Evolutionary conservation across 2,797 vertebrate genomes (phyloP), one percentile per base, ranked within the genome.

Genomic region (Myotis vivesi): DNA sequence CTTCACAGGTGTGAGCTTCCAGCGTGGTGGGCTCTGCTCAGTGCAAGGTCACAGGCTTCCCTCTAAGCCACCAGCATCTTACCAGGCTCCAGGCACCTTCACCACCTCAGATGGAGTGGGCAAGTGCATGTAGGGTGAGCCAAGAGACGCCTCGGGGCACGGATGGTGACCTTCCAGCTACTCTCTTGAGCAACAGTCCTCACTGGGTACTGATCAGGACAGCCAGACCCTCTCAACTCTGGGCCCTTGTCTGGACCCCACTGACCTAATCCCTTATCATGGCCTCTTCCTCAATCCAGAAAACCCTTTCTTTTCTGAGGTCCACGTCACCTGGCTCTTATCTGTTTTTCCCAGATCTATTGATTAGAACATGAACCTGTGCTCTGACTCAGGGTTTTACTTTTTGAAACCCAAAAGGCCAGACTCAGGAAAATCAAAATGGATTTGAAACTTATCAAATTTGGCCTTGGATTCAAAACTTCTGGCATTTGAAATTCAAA

Each of bases 351-450:
- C 59, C 38, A 82, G 30, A 41, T 30, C 79, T 64, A 44, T 41
- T 20, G 41, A 59, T 69, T 9, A 76, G 68, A 81, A 81, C 25
- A 11, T 25, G 49, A 93, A 44, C 69, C 49, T 66, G 13, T 33
- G 33, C 20, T 36, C 28, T 69, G 79, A 59, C 73, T 85, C 73
- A 59, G 15, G 28, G 23, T 55, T 94, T 94, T 64, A 22, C 17
- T 62, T 75, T 64, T 79, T n/a, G 28, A 90, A 94, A 75, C 23
- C 12, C 46, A 49, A 90, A 93, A 94, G 53, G 28, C 81, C 87
- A 88, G 51, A 76, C 36, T 49, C 41, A 20, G 51, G 15, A 77
- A 89, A 87, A 59, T 51, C 28, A 49, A 76, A 89, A 49, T 8
- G 8, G 75, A 9, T 87, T 77, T 64, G 53, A 46, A 76, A 57